phyloP scores from a whole-genome alignment of 2,797 vertebrate genomes.

The Girardinus metallicus region DNA sequence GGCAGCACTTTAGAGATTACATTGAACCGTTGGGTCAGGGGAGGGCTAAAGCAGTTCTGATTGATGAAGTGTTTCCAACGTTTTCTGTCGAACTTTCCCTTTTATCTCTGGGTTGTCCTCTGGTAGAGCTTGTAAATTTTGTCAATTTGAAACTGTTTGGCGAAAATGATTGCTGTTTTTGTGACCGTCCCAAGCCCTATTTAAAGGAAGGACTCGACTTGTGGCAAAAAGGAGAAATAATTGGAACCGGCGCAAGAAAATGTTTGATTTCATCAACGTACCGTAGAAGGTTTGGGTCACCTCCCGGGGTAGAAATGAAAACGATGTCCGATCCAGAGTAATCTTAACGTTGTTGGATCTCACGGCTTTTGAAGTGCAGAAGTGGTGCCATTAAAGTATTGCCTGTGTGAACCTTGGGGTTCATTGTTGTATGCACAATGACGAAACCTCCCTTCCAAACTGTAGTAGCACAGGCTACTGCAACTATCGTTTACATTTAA shows the following conservation, averaged over 20 bases:
- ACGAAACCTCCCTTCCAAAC: background rate
- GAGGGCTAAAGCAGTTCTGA: background rate
- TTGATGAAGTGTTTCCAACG: background rate
- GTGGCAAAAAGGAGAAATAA: background rate
- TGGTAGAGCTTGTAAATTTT: background rate
- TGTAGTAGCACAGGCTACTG: background rate
- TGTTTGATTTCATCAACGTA: background rate
- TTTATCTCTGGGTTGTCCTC: background rate
- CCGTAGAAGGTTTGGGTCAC: background rate
- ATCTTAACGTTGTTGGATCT: background rate
- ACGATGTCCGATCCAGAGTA: background rate
- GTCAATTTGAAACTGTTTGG: background rate
- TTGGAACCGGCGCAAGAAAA: background rate
- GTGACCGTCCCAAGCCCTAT: background rate
- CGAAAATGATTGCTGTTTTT: background rate
- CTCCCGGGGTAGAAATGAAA: background rate
- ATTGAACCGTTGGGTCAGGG: constrained; percentile 6
- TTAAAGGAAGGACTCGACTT: background rate
- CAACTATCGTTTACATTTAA: background rate
- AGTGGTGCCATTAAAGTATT: background rate
- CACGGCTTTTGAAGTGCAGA: background rate
- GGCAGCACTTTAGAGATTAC: constrained; percentile 6
- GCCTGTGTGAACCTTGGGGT: background rate
- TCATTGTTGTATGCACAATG: background rate
- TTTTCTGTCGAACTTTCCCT: background rate